Conservation (phyloP, 2,888 invertebrate species). For the Sialis lutaria region DNA sequence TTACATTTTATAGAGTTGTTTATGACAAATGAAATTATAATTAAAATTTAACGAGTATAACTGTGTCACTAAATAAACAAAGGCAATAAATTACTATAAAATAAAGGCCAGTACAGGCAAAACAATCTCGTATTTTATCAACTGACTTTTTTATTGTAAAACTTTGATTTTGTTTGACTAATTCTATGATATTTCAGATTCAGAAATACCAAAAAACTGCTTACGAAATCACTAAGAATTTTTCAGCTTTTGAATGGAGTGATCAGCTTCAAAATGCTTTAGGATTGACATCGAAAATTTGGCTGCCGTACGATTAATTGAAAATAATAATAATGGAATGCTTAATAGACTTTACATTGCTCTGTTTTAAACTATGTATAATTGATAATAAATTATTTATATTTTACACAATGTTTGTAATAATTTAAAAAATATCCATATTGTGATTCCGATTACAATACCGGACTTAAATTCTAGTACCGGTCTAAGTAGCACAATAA, state of each 20-base stretch:
- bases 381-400: too few relatives aligned
- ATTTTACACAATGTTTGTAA: too few relatives aligned
- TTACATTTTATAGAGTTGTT: too few relatives aligned
- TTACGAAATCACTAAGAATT: conserved; percentile 28
- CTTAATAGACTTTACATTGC: too few relatives aligned
- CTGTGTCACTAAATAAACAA: neutral
- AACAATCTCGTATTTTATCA: neutral
- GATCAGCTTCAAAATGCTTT: conserved; percentile 27
- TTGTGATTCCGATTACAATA: too few relatives aligned
- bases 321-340: neutral
- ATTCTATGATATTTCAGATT: conserved; percentile 19
- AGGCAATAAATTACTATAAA: neutral
- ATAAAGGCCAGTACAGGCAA: neutral
- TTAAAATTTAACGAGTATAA: neutral
- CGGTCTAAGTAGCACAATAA: too few relatives aligned
- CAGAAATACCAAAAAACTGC: conserved; percentile 27
- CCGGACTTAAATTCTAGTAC: too few relatives aligned
- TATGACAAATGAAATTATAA: too few relatives aligned
- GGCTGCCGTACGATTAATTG: conserved; percentile 24
- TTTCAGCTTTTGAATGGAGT: conserved; percentile 31
- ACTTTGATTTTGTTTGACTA: neutral
- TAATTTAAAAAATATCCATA: too few relatives aligned
- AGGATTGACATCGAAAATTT: conserved; percentile 29
- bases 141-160: neutral
- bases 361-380: too few relatives aligned